These are phyloP conservation scores for Lasioglossum villosulum DNA, from an alignment of 2,888 invertebrate species.

Conservation along the genomic window DNA sequence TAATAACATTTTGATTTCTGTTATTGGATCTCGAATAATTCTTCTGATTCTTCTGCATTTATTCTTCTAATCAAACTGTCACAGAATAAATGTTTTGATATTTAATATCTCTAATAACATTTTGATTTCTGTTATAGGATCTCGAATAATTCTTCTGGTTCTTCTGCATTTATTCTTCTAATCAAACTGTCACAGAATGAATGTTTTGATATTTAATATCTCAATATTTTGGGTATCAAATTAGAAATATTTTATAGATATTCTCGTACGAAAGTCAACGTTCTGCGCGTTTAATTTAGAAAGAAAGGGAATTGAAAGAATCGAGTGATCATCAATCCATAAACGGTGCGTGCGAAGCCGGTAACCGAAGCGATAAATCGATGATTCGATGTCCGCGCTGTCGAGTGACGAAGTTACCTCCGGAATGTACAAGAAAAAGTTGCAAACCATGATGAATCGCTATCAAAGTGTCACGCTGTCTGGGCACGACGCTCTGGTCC, in stretches of 20 bases:
- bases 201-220: not conserved
- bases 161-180: not conserved
- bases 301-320: constrained; percentile 27
- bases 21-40: not conserved
- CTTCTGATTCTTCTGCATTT: not conserved
- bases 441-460: constrained; percentile 68
- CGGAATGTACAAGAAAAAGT: constrained; percentile 64
- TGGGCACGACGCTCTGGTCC: constrained; percentile 53
- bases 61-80: not conserved
- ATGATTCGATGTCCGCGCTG: constrained; percentile 46
- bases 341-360: constrained; percentile 53
- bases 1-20: not conserved
- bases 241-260: not conserved
- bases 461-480: constrained; percentile 66
- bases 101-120: not conserved
- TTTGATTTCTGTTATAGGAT: not conserved
- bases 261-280: not conserved
- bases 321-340: constrained; percentile 46
- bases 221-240: not conserved
- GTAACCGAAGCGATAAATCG: constrained; percentile 64
- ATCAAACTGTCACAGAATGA: not conserved
- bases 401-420: constrained; percentile 52
- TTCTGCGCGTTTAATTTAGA: constrained; percentile 40
- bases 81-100: not conserved
- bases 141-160: not conserved